Conservation (phyloP, 2,113 vertebrate species). For the Trochalopteron elliotii region DNA sequence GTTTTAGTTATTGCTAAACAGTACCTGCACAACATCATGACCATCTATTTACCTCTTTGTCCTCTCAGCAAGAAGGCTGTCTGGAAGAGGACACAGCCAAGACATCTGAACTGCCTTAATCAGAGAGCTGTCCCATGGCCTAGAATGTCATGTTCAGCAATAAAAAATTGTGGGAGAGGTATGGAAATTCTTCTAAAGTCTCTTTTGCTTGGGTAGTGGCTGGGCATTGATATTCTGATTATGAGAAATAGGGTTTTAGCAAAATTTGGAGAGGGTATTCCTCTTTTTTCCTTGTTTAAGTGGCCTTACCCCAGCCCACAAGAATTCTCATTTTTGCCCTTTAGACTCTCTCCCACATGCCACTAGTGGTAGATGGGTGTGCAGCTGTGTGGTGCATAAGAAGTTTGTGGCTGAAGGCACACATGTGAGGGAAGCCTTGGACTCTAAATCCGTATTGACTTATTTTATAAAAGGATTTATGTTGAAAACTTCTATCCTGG, state of each 20-base stretch:
- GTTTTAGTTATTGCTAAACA: neutral
- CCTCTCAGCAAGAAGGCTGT: fast-evolving
- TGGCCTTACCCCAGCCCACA: fast-evolving
- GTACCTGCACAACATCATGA: neutral
- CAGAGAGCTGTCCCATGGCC: neutral
- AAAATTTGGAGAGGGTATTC: fast-evolving
- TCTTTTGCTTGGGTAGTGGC: neutral
- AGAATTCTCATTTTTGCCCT: neutral
- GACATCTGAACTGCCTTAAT: neutral
- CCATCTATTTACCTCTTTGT: neutral
- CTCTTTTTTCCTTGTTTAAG: neutral
- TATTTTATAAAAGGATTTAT: neutral
- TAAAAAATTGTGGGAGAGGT: neutral
- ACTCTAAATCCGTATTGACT: neutral
- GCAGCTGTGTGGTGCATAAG: neutral
- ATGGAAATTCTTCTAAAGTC: neutral
- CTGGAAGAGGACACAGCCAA: neutral
- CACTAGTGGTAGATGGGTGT: neutral
- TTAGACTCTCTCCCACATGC: neutral
- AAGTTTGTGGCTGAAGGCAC: neutral
- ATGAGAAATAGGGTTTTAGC: fast-evolving
- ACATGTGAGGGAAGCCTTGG: neutral
- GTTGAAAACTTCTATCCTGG: neutral
- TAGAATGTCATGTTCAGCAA: neutral
- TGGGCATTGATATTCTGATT: neutral